Percentiles rank a stretch among this genome's conserved stretches.
Evolutionary conservation across 2,888 invertebrate genomes (phyloP).

Genomic region (Uropetala carovei): DNA sequence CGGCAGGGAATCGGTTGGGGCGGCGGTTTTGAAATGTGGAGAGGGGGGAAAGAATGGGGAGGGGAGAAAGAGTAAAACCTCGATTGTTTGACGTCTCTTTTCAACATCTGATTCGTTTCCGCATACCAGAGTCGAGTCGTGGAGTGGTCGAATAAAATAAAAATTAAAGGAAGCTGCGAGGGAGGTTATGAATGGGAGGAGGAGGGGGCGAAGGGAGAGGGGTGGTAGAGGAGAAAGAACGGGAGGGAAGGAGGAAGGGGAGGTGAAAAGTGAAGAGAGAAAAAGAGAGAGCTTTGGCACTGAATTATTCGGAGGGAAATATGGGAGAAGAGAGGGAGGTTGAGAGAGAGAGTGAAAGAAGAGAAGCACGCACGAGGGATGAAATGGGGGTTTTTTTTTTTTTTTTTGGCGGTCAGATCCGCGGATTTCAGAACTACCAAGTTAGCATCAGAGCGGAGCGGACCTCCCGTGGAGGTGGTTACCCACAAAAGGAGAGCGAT

Average conservation of each 20-base stretch:
- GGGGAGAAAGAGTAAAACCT: not conserved
- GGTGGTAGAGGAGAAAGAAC: not conserved
- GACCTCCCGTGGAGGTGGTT: not conserved
- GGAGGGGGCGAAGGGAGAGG: not conserved
- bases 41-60: not conserved
- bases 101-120: not conserved
- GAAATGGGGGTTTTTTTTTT: too few species aligned
- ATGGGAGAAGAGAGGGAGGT: not conserved
- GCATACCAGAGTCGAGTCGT: not conserved
- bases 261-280: not conserved
- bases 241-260: not conserved
- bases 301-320: not conserved
- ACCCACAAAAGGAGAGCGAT: not conserved
- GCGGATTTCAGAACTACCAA: not conserved
- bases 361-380: too few species aligned
- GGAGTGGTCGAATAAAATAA: not conserved
- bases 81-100: constrained; percentile 10
- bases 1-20: not conserved
- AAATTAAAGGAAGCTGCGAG: not conserved
- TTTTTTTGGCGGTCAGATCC: not conserved
- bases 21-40: not conserved
- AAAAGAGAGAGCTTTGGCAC: not conserved
- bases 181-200: not conserved
- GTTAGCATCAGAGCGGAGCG: not conserved
- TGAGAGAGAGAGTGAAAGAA: not conserved